phyloP scores from a whole-genome alignment of 2,797 vertebrate species.

The Alauda arvensis region DNA sequence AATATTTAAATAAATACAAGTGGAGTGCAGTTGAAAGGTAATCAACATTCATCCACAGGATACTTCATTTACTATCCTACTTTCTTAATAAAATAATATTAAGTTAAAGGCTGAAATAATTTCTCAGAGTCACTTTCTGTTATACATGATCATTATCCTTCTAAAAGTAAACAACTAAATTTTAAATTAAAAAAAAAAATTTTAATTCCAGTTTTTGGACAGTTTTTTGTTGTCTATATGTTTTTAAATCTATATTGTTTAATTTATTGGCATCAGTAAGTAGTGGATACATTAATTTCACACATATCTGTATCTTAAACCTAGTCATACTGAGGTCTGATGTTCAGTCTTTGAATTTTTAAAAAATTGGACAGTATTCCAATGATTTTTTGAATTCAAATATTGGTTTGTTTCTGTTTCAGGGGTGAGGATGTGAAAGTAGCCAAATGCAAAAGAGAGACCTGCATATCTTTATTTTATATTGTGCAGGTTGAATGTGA shows the following conservation, averaged over 20 bases:
- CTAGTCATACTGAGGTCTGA: background rate
- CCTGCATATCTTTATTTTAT: background rate
- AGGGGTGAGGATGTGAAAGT: background rate
- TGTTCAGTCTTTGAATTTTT: background rate
- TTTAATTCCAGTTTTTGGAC: background rate
- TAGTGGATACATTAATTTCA: background rate
- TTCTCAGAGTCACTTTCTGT: background rate
- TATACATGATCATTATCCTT: background rate
- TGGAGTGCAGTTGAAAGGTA: background rate
- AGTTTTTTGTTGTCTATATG: fast-evolving
- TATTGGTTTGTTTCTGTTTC: background rate
- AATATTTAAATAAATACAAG: background rate
- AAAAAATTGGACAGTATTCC: background rate
- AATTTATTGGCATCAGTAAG: background rate
- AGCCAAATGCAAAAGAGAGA: background rate
- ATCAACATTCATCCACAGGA: background rate
- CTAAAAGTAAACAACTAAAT: background rate
- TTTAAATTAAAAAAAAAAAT: background rate
- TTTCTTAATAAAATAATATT: background rate
- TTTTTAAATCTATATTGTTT: background rate
- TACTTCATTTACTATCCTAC: background rate
- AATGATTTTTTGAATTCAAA: background rate
- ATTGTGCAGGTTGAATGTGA: background rate
- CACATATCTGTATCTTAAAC: background rate
- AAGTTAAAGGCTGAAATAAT: background rate